Evolutionary conservation across 30 jellyfish, hydroid and myxozoan species (phyloP).

Genomic region (Aurelia sp.): DNA sequence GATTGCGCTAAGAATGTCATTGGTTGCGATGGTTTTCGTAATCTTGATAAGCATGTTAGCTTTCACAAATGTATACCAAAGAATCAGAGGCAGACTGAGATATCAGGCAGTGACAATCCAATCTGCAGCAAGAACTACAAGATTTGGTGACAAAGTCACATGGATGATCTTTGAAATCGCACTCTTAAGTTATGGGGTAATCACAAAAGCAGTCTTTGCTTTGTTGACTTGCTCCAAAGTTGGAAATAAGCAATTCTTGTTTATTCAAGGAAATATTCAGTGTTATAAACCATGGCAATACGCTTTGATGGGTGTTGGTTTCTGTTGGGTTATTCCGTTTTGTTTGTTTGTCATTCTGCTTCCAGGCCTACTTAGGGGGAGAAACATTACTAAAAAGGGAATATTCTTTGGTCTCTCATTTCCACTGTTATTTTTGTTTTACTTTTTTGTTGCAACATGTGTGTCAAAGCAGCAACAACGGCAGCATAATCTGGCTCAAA

Average conservation of each 20-base stretch:
- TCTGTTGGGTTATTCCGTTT: slow-evolving; percentile 46
- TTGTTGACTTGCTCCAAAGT: slow-evolving; percentile 24
- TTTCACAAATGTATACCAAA: background rate
- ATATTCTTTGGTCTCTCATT: slow-evolving; percentile 25
- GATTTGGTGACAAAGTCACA: background rate
- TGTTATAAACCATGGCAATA: slow-evolving; percentile 56
- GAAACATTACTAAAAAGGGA: background rate
- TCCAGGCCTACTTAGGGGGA: slow-evolving; percentile 9
- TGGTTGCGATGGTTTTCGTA: background rate
- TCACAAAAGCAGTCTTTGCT: slow-evolving; percentile 4
- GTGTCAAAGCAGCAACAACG: background rate
- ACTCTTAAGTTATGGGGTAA: slow-evolving; percentile 20
- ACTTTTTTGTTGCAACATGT: background rate
- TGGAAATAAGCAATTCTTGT: background rate
- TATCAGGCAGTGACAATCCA: no score
- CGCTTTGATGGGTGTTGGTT: slow-evolving; percentile 5
- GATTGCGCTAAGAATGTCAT: background rate
- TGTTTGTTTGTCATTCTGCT: slow-evolving; percentile 23
- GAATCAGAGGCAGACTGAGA: background rate
- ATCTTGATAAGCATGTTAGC: background rate
- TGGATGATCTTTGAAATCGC: slow-evolving; percentile 20
- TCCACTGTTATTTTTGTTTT: slow-evolving; percentile 16
- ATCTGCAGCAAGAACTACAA: no score
- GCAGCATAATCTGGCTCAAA: background rate
- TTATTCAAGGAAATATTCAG: slow-evolving; percentile 40